Evolutionary conservation across 2,888 invertebrate species (phyloP).

Genomic region (Cataglyphis rosenhaueri): DNA sequence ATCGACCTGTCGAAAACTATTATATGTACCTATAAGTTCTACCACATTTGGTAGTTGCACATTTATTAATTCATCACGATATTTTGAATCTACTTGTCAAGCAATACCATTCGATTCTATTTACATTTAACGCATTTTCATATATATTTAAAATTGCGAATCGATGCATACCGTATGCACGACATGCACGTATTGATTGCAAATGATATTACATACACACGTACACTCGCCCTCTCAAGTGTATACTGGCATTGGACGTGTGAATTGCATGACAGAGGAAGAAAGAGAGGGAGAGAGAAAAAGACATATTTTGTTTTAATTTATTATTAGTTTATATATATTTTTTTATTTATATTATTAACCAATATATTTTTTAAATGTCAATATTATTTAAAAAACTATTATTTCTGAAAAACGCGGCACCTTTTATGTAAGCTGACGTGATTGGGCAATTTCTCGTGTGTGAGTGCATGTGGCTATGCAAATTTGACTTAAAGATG

Average conservation of each 20-base stretch:
- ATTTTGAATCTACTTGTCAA: not conserved
- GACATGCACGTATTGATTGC: conserved; percentile 19
- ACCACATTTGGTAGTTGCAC: not conserved
- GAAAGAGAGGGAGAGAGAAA: too few species aligned
- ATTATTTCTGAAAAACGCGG: not conserved
- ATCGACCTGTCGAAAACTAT: not conserved
- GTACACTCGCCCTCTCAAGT: too few species aligned
- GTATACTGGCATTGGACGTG: not conserved
- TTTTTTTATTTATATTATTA: not conserved
- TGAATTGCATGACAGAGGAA: not conserved
- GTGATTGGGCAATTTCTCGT: conserved; percentile 2
- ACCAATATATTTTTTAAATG: not conserved
- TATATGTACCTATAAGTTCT: not conserved
- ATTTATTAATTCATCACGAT: not conserved
- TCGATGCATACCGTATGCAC: not conserved
- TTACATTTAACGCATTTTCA: not conserved
- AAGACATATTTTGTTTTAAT: not conserved
- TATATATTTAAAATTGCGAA: not conserved
- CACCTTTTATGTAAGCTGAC: not conserved
- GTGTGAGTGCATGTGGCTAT: not conserved
- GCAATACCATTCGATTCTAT: not conserved
- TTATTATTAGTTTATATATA: not conserved
- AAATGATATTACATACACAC: not conserved
- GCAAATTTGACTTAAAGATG: not conserved
- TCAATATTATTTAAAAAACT: not conserved